Conservation (phyloP, 2,888 invertebrate genomes). For the Heteromyza rotundicornis region DNA sequence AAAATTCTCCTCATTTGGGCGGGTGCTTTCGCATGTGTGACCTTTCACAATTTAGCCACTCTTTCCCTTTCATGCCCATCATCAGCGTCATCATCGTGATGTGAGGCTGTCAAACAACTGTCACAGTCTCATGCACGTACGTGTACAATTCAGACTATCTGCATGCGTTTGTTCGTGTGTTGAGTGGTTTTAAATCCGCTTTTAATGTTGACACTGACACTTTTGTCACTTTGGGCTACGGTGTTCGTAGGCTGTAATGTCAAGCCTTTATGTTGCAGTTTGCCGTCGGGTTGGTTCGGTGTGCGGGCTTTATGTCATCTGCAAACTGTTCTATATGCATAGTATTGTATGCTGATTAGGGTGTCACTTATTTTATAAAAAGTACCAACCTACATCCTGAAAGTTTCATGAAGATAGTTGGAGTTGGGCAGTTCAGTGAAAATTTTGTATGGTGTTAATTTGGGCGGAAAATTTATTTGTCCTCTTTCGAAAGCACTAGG, state of each 20-base stretch:
- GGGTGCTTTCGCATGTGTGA: background rate
- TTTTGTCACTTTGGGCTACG: slow-evolving; percentile 42
- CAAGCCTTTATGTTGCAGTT: slow-evolving; percentile 30
- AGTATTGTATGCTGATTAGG: background rate
- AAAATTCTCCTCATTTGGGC: background rate
- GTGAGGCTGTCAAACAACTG: no score
- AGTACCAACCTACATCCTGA: no score
- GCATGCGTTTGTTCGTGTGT: slow-evolving; percentile 24
- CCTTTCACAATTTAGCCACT: background rate
- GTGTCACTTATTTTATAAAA: no score
- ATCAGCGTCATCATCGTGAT: no score
- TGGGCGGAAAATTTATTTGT: no score
- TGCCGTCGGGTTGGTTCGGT: background rate
- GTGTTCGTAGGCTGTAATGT: slow-evolving; percentile 51
- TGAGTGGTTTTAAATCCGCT: slow-evolving; percentile 59
- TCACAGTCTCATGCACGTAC: no score
- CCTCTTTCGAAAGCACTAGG: no score
- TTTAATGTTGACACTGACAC: slow-evolving; percentile 61
- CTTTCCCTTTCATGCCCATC: no score
- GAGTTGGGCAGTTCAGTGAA: no score
- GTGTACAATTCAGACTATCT: no score
- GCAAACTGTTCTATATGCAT: background rate
- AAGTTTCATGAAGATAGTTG: no score
- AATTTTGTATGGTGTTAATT: no score
- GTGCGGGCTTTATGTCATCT: background rate